Evolutionary conservation across 2,113 vertebrate species (phyloP).

Genomic region (Dasypus novemcinctus): DNA sequence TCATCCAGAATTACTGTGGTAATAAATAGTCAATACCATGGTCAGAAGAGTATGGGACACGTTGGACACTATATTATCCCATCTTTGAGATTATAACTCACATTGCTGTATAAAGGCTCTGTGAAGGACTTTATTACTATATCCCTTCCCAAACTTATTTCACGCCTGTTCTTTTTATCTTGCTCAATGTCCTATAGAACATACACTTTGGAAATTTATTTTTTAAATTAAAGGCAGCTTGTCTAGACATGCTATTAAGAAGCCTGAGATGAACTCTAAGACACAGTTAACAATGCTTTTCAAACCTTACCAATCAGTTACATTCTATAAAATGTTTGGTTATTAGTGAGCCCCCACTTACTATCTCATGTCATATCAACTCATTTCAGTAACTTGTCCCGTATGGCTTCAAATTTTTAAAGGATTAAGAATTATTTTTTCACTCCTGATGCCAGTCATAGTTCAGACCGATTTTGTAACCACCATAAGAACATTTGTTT

Average conservation of each 20-base stretch:
- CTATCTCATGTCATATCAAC: not conserved
- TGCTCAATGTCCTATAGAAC: not conserved
- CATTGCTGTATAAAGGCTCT: not conserved
- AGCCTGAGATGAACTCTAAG: constrained; percentile 15
- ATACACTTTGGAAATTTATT: not conserved
- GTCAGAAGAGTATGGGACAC: not conserved
- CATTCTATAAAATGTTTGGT: not conserved
- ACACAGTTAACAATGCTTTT: not conserved
- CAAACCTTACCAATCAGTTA: not conserved
- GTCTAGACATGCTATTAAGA: not conserved
- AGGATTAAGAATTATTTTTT: constrained; percentile 35
- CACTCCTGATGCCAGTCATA: not conserved
- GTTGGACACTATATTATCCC: not conserved
- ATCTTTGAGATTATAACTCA: constrained; percentile 6
- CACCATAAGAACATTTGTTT: constrained; percentile 11
- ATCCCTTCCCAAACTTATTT: not conserved
- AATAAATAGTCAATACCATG: not conserved
- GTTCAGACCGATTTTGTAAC: constrained; percentile 28
- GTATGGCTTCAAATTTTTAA: not conserved
- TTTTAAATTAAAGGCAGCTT: not conserved
- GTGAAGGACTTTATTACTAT: not conserved
- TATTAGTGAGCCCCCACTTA: not conserved
- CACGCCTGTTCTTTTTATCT: not conserved
- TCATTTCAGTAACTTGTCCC: not conserved
- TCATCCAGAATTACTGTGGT: not conserved